Percentiles rank a stretch among this genome's conserved stretches.
Evolutionary conservation across 1,140 invertebrate species (phyloP).

Genomic region (Saccostrea echinata): DNA sequence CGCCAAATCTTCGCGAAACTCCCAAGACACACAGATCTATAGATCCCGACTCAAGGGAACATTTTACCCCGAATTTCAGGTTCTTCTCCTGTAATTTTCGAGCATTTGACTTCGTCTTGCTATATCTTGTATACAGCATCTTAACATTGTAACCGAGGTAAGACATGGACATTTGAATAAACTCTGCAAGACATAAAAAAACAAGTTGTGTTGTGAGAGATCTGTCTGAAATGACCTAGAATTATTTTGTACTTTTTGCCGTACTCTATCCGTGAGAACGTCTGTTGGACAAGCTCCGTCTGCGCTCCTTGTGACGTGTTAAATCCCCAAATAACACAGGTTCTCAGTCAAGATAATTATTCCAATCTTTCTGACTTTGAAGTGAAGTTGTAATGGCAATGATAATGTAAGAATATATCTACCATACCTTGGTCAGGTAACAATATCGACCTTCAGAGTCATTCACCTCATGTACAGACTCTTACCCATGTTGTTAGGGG

Average conservation of each 20-base stretch:
- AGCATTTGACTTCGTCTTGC: too few species aligned
- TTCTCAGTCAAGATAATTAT: neutral
- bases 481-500: neutral
- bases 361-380: neutral
- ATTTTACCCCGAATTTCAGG: too few species aligned
- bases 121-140: too few species aligned
- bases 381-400: constrained; percentile 19
- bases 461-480: neutral
- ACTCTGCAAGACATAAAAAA: too few species aligned
- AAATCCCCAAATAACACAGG: neutral
- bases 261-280: neutral
- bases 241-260: neutral
- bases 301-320: neutral
- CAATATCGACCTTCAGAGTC: neutral
- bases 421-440: constrained; percentile 13
- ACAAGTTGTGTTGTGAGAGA: too few species aligned
- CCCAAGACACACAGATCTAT: too few species aligned
- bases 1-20: too few species aligned
- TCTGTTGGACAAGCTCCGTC: neutral
- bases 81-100: too few species aligned
- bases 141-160: too few species aligned
- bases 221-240: neutral
- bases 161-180: too few species aligned
- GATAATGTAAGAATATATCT: constrained; percentile 30
- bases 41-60: too few species aligned